phyloP scores from a whole-genome alignment of 2,113 vertebrate genomes.

The Caranx melampygus region DNA sequence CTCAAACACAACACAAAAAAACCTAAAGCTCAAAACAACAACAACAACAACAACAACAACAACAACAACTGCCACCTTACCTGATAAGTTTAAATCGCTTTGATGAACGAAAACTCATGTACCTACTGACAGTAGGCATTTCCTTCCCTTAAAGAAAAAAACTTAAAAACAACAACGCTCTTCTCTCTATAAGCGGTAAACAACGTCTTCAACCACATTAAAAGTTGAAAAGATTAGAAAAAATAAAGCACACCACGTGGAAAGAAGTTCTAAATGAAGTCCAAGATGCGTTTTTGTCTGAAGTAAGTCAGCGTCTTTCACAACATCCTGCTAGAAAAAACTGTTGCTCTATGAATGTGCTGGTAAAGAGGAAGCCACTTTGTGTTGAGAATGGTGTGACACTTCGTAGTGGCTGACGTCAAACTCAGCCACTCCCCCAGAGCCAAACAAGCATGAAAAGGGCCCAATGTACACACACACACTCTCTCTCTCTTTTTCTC shows the following conservation, averaged over 20 bases:
- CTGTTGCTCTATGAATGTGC: slow-evolving; percentile 31
- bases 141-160: slow-evolving; percentile 14
- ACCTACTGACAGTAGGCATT: slow-evolving; percentile 79
- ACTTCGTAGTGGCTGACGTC: slow-evolving; percentile 74
- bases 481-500: neutral
- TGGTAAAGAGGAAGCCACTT: slow-evolving; percentile 71
- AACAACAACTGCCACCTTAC: slow-evolving; percentile 60
- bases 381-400: slow-evolving; percentile 79
- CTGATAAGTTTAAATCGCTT: slow-evolving; percentile 70
- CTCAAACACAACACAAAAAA: neutral
- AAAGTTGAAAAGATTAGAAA: neutral
- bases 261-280: neutral
- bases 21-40: neutral
- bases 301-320: neutral
- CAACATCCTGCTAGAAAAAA: slow-evolving; percentile 48
- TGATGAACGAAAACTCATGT: slow-evolving; percentile 81
- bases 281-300: neutral
- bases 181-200: neutral
- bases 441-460: slow-evolving; percentile 49
- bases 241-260: neutral
- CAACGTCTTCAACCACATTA: slow-evolving; percentile 33
- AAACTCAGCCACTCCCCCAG: slow-evolving; percentile 72
- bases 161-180: neutral
- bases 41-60: neutral
- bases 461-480: neutral